Conservation (phyloP, 2,797 vertebrate species). For the Periparus ater region DNA sequence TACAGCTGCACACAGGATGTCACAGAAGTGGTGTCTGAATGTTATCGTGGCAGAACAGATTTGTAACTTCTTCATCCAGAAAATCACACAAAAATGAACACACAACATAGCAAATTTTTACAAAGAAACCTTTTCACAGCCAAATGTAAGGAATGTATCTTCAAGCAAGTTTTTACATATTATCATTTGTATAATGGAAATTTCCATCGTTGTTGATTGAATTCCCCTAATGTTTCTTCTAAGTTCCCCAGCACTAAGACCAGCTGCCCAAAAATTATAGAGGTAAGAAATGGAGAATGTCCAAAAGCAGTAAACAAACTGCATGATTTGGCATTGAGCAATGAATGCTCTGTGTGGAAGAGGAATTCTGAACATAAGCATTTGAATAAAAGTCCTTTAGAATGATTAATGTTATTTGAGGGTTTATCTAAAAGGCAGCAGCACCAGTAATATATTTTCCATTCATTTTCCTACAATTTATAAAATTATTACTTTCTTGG, state of each 20-base stretch:
- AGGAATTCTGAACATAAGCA: background rate
- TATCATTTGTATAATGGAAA: background rate
- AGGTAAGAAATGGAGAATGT: background rate
- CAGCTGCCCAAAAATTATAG: background rate
- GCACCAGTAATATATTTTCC: background rate
- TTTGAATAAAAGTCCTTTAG: background rate
- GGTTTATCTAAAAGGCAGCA: constrained; percentile 6
- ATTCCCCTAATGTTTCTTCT: background rate
- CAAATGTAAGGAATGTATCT: background rate
- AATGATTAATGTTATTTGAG: constrained; percentile 5
- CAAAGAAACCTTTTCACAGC: background rate
- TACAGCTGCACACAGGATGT: background rate
- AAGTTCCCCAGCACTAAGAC: background rate
- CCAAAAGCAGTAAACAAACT: background rate
- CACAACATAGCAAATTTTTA: background rate
- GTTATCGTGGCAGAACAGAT: background rate
- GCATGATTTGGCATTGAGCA: background rate
- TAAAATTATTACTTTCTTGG: constrained; percentile 47
- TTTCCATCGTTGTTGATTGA: background rate
- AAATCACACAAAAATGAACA: background rate
- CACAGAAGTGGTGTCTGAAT: background rate
- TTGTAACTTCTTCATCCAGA: background rate
- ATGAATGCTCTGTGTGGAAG: background rate
- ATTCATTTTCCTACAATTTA: constrained; percentile 55
- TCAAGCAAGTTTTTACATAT: background rate